Conservation (phyloP, 2,888 invertebrate species). For the Drosophila lacicola region DNA sequence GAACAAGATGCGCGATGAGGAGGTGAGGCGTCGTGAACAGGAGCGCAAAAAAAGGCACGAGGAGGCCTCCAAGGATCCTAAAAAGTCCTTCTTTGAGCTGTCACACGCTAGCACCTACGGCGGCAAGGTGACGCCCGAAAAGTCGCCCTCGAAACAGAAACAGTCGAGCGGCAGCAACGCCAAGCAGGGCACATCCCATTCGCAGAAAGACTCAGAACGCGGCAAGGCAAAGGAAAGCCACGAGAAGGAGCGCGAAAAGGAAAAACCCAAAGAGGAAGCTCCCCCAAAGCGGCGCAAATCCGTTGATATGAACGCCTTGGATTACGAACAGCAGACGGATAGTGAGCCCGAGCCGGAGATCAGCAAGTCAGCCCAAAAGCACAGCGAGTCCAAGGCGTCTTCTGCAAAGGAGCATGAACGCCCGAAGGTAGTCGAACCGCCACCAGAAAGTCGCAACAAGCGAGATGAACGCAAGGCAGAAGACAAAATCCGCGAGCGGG, state of each 20-base stretch:
- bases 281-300: constrained; percentile 80
- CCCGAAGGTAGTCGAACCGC: constrained; percentile 20
- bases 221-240: constrained; percentile 47
- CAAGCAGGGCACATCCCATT: constrained; percentile 37
- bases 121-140: constrained; percentile 83
- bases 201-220: constrained; percentile 52
- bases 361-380: constrained; percentile 54
- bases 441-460: constrained; percentile 19
- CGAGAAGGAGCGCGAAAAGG: constrained; percentile 54
- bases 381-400: constrained; percentile 12
- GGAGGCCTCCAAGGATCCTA: constrained; percentile 85
- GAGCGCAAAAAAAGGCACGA: constrained; percentile 87
- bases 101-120: constrained; percentile 85
- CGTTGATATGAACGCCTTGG: constrained; percentile 90
- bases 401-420: constrained; percentile 39
- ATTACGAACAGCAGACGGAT: constrained; percentile 88
- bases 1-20: constrained; percentile 87
- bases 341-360: constrained; percentile 86
- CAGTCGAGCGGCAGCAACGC: constrained; percentile 75
- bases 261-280: constrained; percentile 58
- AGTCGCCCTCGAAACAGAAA: constrained; percentile 51
- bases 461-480: constrained; percentile 59
- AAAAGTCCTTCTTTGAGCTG: constrained; percentile 84
- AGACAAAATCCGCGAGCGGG: constrained; percentile 46
- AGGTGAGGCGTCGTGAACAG: constrained; percentile 86